phyloP scores from a whole-genome alignment of 2,888 invertebrate genomes.

The Meta bourneti region DNA sequence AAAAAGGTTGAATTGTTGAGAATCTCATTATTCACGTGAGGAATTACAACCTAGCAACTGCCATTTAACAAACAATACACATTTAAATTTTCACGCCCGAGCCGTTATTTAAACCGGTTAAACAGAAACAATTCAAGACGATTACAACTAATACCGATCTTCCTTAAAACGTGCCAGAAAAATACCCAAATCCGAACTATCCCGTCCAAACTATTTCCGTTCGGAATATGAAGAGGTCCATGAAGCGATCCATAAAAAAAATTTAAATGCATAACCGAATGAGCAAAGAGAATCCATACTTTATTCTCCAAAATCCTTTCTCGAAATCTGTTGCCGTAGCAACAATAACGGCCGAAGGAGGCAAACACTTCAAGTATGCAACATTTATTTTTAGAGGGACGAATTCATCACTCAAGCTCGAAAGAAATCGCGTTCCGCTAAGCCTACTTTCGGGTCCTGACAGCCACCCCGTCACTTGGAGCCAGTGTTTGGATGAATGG shows the following conservation, averaged over 20 bases:
- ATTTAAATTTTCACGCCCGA: no score
- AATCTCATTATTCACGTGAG: no score
- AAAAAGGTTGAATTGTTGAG: no score
- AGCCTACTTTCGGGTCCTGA: not conserved
- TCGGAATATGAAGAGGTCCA: no score
- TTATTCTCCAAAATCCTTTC: not conserved
- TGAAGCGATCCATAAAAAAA: not conserved
- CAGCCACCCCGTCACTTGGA: not conserved
- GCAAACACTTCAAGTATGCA: not conserved
- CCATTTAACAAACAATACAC: no score
- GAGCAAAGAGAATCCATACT: not conserved
- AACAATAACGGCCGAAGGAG: not conserved
- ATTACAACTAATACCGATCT: no score
- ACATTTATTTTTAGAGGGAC: not conserved
- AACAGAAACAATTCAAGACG: no score
- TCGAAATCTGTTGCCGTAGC: not conserved
- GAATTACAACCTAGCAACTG: no score
- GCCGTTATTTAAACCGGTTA: no score
- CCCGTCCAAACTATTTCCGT: no score
- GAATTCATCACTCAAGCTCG: not conserved
- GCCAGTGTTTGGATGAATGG: not conserved
- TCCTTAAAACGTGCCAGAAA: no score
- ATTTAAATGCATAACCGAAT: not conserved
- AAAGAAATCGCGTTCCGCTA: not conserved
- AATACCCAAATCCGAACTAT: no score